A percentile compares a stretch with the other conserved stretches of the same genome.
Evolutionary conservation across 2,797 vertebrate genomes (phyloP).

Genomic region (Acestrorhynchus altus): DNA sequence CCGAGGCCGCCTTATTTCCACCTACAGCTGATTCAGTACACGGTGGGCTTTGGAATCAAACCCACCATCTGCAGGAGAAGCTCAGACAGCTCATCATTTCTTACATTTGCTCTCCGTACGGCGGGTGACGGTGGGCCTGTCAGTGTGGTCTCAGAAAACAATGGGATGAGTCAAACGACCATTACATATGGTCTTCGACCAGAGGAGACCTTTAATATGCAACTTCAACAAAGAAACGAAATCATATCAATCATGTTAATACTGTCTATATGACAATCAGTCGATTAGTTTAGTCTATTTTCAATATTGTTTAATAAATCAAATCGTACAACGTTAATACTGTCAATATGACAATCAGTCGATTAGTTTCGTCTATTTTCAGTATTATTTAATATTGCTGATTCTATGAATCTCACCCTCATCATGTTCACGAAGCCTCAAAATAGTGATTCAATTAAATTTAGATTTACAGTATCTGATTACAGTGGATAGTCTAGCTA

Average conservation of each 20-base stretch:
- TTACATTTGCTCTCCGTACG: neutral
- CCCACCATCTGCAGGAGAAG: neutral
- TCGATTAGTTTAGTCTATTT: too few species aligned
- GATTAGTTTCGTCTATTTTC: too few species aligned
- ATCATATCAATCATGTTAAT: too few species aligned
- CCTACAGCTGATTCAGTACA: slow-evolving; percentile 40
- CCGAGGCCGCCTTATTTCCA: neutral
- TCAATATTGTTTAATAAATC: neutral
- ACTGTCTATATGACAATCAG: neutral
- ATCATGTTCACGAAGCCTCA: slow-evolving; percentile 57
- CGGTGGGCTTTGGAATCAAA: neutral
- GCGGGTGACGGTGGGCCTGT: neutral
- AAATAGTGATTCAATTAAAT: slow-evolving; percentile 73
- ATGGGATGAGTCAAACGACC: slow-evolving; percentile 72
- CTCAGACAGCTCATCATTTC: neutral
- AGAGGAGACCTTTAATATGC: neutral
- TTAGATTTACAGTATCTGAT: slow-evolving; percentile 69
- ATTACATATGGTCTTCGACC: slow-evolving; percentile 21
- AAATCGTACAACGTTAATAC: too few species aligned
- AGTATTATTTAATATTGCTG: neutral
- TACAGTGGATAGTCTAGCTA: slow-evolving; percentile 58
- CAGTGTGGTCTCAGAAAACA: slow-evolving; percentile 53
- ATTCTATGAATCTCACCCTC: neutral
- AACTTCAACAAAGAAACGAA: too few species aligned
- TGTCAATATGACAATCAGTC: neutral